Evolutionary conservation across 2,888 invertebrate genomes (phyloP), one percentile per base, ranked within the genome.

Genomic region (Cyrtodaria siliqua): DNA sequence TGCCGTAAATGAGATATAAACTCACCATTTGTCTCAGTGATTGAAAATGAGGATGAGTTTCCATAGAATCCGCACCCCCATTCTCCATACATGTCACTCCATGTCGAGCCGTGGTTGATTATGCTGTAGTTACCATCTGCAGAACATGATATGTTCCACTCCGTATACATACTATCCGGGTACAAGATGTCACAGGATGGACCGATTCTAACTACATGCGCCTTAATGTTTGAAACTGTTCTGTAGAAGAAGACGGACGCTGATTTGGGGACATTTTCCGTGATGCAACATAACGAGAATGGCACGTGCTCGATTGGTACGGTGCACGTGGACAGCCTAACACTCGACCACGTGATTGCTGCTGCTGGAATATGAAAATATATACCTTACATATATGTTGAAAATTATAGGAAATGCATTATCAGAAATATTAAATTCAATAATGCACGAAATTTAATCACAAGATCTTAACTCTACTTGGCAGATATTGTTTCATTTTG

Each of bases 31-130:
- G 52, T 55, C 27, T 24, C 26, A 1, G 42, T 56, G 12, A 55
- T 8, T n/a, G 42, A 44, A 18, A 55, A 42, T 18, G 2, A 4
- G 1, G 68, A 52, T n/a, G 42, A 40, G 47, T 69, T 60, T 9
- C 68, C 68, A 55, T 69, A 69, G 61, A 53, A 69, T 18, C 68
- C 68, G 33, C 68, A 69, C 33, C 49, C 40, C 60, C 4, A 33
- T 33, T 4, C 12, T 33, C 33, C 60, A 69, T 1, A 27, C 23
- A 23, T 53, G n/a, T 12, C 33, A n/a, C 12, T 18, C 20, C 20
- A 47, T 16, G 47, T 18, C 8, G 33, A 8, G 33, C 33, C 33
- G 4, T 33, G 4, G 6, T 12, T 33, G 33, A 12, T 33, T 4
- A 33, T 33, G 33, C 33, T 33, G 33, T 33, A 33, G 12, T 33